phyloP scores from a whole-genome alignment of 2,113 vertebrate species.

The Nothobranchius kuhntae region DNA sequence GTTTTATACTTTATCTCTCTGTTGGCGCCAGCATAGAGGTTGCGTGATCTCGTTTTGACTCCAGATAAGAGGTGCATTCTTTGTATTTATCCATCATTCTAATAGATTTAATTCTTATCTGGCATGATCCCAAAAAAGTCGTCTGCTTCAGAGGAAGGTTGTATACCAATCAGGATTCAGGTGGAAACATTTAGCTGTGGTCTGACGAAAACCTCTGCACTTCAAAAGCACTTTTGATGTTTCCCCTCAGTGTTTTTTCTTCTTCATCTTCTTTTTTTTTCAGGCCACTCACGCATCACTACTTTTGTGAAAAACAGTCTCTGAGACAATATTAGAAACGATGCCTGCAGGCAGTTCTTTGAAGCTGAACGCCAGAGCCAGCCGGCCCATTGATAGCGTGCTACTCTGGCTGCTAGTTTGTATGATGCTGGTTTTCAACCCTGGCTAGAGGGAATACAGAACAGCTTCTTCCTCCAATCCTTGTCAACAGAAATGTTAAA shows the following conservation, averaged over 20 bases:
- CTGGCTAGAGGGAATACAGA: conserved; percentile 66
- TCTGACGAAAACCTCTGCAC: conserved; percentile 58
- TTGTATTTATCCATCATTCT: not conserved
- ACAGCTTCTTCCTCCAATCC: conserved; percentile 57
- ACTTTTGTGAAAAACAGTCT: conserved; percentile 76
- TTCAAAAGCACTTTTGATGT: conserved; percentile 79
- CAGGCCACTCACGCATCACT: conserved; percentile 75
- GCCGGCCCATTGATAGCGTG: conserved; percentile 66
- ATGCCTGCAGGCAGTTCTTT: conserved; percentile 75
- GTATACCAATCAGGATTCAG: conserved; percentile 65
- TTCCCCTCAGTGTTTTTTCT: conserved; percentile 67
- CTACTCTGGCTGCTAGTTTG: conserved; percentile 59
- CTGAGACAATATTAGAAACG: conserved; percentile 80
- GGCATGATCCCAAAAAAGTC: conserved; percentile 1
- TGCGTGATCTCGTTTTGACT: conserved; percentile 10
- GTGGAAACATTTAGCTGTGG: conserved; percentile 73
- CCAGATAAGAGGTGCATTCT: conserved; percentile 1
- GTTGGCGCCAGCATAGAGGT: conserved; percentile 3
- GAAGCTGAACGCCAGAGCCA: conserved; percentile 74
- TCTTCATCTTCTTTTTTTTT: conserved; percentile 63
- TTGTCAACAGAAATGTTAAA: conserved; percentile 65
- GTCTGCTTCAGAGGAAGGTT: conserved; percentile 20
- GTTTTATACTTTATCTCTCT: conserved; percentile 1
- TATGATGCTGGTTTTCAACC: conserved; percentile 60
- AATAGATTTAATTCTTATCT: conserved; percentile 10